Evolutionary conservation across 2,113 vertebrate species (phyloP), one percentile per base, ranked within the genome.

Genomic region (Sceloporus tristichus): DNA sequence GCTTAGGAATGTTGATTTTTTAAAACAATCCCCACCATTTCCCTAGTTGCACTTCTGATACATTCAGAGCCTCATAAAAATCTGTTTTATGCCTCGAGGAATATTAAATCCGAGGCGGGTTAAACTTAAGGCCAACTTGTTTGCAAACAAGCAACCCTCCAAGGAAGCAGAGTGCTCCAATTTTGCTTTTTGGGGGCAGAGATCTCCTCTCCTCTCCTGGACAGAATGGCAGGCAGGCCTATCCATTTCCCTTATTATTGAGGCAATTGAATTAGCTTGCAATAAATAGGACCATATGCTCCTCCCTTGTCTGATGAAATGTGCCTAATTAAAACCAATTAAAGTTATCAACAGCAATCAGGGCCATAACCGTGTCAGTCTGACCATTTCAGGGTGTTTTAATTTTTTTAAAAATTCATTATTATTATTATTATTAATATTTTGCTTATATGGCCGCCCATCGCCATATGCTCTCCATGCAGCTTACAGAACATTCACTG

Each of bases 231-330:
- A 66, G 70, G 54, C 76, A 10, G 13, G 25, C 84, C 25, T 16
- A 9, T 34, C 54, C 48, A 59, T 29, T 86, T 87, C 78, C 71
- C 88, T 87, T 87, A 82, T 82, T 82, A 65, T 75, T 29, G 19
- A 65, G 87, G 66, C 87, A 90, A 48, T 53, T 8, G 59, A 79
- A 89, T 71, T 53, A 54, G 56, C 83, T 80, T 9, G 74, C 62
- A 62, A 62, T 59, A 85, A 79, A n/a, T 10, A 81, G 54, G 71
- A 81, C 62, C 87, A 82, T 78, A 78, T 66, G 84, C 70, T 48
- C 71, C 77, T 62, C 59, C 14, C 59, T 62, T 62, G 59, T 62
- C 59, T 62, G 59, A 62, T 62, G 53, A 85, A 78, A 29, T 38
- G 23, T 65, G 21, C 68, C 68, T 71, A 71, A 71, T 71, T 71